phyloP scores from a whole-genome alignment of 1,140 invertebrate species.

The Cylas formicarius region DNA sequence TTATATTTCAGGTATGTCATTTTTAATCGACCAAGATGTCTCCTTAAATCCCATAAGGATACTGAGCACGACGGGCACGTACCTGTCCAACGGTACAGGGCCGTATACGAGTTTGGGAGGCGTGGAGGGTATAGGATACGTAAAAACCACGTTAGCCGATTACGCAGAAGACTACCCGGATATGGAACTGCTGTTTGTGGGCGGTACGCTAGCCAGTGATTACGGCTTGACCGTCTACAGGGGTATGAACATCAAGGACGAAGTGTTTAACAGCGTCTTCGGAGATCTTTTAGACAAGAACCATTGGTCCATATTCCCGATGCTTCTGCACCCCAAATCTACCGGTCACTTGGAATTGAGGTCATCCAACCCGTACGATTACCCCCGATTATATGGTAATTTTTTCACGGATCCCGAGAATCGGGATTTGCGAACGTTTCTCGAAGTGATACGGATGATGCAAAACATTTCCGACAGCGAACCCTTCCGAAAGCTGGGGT shows the following conservation, averaged over 20 bases:
- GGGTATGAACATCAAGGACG: slow-evolving; percentile 24
- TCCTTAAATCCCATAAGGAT: slow-evolving; percentile 4
- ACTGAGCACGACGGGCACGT: slow-evolving; percentile 1
- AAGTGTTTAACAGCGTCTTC: slow-evolving; percentile 30
- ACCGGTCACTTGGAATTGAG: slow-evolving; percentile 58
- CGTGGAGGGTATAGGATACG: slow-evolving; percentile 47
- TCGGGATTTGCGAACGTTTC: slow-evolving; percentile 31
- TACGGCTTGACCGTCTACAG: slow-evolving; percentile 25
- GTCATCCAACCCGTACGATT: slow-evolving; percentile 63
- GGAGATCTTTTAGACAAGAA: slow-evolving; percentile 45
- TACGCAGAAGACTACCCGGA: slow-evolving; percentile 52
- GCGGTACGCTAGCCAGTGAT: slow-evolving; percentile 35
- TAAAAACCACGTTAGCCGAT: slow-evolving; percentile 42
- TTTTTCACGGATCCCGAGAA: slow-evolving; percentile 54
- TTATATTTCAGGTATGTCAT: slow-evolving; percentile 68
- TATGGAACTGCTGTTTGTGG: slow-evolving; percentile 52
- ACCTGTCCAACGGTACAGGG: slow-evolving; percentile 28
- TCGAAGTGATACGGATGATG: slow-evolving; percentile 25
- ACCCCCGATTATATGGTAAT: slow-evolving; percentile 58
- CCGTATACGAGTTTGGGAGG: slow-evolving; percentile 42
- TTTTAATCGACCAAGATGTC: slow-evolving; percentile 55
- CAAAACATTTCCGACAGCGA: slow-evolving; percentile 21
- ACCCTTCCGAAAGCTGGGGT: slow-evolving; percentile 22
- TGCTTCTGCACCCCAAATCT: slow-evolving; percentile 67
- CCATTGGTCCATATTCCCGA: slow-evolving; percentile 60